Percentiles rank a stretch among this genome's conserved stretches.
Evolutionary conservation across 2,797 vertebrate genomes (phyloP).

Genomic region (Chelmon rostratus): DNA sequence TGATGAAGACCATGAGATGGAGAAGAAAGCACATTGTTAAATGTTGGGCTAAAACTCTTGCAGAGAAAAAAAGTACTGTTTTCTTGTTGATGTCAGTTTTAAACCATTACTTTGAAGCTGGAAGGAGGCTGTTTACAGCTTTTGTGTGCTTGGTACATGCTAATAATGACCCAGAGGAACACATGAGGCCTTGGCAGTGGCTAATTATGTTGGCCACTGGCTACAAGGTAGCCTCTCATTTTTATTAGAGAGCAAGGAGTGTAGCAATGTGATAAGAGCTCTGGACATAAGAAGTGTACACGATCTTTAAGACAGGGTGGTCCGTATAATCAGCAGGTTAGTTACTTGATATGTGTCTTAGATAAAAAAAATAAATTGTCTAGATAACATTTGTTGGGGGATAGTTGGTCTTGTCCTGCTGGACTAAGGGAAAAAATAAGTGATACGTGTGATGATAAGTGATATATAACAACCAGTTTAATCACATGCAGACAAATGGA

Average conservation of each 20-base stretch:
- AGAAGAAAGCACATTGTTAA: not conserved
- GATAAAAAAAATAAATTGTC: not conserved
- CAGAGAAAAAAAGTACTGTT: not conserved
- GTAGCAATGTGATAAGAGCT: conserved; percentile 3
- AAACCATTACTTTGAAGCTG: conserved; percentile 35
- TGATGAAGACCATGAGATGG: not conserved
- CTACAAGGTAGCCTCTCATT: not conserved
- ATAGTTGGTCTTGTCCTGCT: not conserved
- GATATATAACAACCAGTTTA: not conserved
- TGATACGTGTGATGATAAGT: too few species aligned
- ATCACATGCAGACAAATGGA: not conserved
- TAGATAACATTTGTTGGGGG: not conserved
- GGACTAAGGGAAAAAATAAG: too few species aligned
- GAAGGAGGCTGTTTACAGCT: conserved; percentile 24
- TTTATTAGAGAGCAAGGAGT: not conserved
- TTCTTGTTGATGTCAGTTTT: conserved; percentile 25
- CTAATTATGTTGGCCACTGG: conserved; percentile 26
- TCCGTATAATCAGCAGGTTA: not conserved
- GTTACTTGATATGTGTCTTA: not conserved
- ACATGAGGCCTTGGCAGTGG: not conserved
- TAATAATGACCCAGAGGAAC: conserved; percentile 44
- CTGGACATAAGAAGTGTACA: not conserved
- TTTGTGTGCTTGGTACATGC: conserved; percentile 26
- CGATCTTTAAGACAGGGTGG: not conserved
- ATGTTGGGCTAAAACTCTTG: not conserved